These are phyloP conservation scores for Chloroceryle aenea DNA, from an alignment of 2,113 vertebrate genomes.

Conservation along the genomic window DNA sequence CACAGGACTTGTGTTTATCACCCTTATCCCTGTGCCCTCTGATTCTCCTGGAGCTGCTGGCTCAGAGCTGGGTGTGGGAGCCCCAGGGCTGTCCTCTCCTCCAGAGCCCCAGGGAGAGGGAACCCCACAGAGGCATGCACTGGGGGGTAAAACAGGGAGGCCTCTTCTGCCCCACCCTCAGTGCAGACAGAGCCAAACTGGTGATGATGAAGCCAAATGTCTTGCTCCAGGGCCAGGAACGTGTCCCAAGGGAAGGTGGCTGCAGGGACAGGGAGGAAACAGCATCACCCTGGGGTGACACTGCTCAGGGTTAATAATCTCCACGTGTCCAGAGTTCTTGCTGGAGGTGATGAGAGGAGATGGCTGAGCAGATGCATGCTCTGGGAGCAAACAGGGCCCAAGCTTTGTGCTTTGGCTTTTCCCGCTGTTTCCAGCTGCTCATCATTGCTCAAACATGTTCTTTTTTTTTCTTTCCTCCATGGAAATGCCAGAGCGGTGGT, in stretches of 20 bases:
- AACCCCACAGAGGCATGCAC: background rate
- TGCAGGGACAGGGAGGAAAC: background rate
- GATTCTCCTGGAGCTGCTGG: background rate
- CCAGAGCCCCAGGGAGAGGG: background rate
- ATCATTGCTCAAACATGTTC: accelerated
- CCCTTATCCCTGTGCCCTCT: background rate
- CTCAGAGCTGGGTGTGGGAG: accelerated
- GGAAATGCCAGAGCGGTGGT: accelerated
- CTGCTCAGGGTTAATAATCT: background rate
- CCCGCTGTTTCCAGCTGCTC: background rate
- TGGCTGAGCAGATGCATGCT: background rate
- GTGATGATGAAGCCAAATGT: background rate
- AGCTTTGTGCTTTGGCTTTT: background rate
- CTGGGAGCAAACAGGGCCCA: background rate
- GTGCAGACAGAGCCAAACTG: background rate
- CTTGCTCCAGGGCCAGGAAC: accelerated
- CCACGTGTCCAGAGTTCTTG: accelerated
- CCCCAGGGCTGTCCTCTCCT: background rate
- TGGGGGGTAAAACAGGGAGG: too few species aligned
- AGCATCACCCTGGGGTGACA: accelerated
- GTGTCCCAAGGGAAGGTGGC: background rate
- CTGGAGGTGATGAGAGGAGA: background rate
- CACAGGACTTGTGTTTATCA: too few species aligned
- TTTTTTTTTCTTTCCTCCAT: background rate
- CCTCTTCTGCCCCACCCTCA: background rate